Base-by-base conservation (phyloP, 2,797 vertebrate species). In the Semotilus atromaculatus region DNA sequence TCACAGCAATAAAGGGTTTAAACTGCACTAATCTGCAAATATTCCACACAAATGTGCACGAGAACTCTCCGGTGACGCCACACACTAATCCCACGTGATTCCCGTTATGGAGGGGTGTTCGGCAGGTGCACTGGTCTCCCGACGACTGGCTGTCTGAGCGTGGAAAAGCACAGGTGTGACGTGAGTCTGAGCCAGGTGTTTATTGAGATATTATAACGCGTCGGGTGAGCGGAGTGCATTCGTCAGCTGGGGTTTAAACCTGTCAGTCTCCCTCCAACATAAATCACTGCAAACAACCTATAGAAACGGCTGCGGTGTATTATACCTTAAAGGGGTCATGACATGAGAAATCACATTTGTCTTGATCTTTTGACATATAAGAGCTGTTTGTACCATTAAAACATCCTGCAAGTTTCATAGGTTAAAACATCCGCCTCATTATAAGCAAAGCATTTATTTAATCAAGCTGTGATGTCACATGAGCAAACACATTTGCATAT, bases 191-290 rank as follows among this genome's bases (percentile, higher is more conserved):
- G 92, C 93, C 93, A 95, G 94, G 94, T 95, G 93, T 93, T 96
- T 95, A 96, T 96, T 96, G 94, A 95, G 94, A 94, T 95, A 95
- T 96, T 94, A 95, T 92, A 94, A 91, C 90, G 92, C 93, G 92
- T 90, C 92, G 93, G 88, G 92, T 92, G 90, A 62, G 84, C 92
- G 92, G 93, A 93, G 93, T 94, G 93, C 91, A 92, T 67, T 84
- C 55, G 85, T 95, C 92, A 92, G 92, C 92, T 90, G 93, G 94
- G 94, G 93, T 93, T 94, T 94, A 91, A 89, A 91, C 79, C 90
- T 88, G 92, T 91, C 91, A 89, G 86, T 93, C 88, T 92, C 91
- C 82, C 90, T 92, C 19, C 19, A 92, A 84, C 55, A 91, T 92
- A 90, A 90, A 93, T 92, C 92, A 93, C 89, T 89, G 90, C 64